phyloP scores from a whole-genome alignment of 2,797 vertebrate species.

The Amblyraja radiata region DNA sequence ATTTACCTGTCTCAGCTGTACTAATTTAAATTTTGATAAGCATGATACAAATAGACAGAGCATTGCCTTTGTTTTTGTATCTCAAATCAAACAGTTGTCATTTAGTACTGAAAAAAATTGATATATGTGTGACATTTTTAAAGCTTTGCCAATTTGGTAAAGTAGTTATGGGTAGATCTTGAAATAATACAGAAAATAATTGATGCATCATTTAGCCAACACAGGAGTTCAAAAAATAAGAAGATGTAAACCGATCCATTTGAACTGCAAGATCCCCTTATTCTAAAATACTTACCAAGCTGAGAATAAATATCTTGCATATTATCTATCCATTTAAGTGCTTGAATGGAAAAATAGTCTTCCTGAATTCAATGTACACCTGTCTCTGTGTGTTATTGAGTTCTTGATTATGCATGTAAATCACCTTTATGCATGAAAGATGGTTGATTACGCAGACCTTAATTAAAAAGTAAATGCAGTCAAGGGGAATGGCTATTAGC shows the following conservation, averaged over 20 bases:
- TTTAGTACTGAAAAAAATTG: neutral
- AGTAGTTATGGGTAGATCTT: neutral
- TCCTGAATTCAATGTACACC: neutral
- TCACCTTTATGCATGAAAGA: conserved; percentile 1
- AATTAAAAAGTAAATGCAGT: conserved; percentile 24
- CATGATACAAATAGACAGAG: neutral
- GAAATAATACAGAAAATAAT: neutral
- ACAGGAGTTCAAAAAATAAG: neutral
- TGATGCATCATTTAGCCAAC: neutral
- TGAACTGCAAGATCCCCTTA: neutral
- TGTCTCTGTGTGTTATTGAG: neutral
- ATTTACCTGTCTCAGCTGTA: neutral
- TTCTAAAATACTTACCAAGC: neutral
- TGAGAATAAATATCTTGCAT: neutral
- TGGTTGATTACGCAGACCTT: neutral
- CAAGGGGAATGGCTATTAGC: neutral
- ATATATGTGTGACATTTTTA: neutral
- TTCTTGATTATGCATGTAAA: conserved; percentile 33
- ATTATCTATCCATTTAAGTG: neutral
- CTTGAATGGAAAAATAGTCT: neutral
- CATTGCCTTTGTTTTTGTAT: neutral
- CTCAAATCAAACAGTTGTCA: neutral
- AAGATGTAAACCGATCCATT: neutral
- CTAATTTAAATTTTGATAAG: neutral
- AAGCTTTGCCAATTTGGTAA: neutral